A percentile compares a stretch with the other conserved stretches of the same genome.
Evolutionary conservation across 2,888 invertebrate genomes (phyloP).

Genomic region (Xylocampa areola): DNA sequence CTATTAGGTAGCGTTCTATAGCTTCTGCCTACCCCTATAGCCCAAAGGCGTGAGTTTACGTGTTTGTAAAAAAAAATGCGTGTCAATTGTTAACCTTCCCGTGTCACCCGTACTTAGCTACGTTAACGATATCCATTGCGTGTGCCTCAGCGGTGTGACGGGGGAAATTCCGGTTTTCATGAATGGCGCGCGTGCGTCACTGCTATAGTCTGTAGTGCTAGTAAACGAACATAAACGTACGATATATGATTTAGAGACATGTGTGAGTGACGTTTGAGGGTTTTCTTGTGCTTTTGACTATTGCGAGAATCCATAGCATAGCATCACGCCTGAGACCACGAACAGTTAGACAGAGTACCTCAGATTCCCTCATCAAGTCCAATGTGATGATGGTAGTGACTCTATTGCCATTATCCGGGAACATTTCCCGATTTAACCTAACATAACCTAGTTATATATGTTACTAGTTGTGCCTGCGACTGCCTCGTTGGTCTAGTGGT

Average conservation of each 20-base stretch:
- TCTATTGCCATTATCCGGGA: no score
- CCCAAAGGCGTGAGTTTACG: no score
- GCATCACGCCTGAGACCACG: no score
- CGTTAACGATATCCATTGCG: constrained; percentile 19
- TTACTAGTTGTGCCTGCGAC: no score
- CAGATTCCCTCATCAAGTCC: no score
- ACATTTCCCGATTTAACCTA: no score
- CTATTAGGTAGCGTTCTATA: no score
- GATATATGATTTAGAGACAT: constrained; percentile 28
- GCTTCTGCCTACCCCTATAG: no score
- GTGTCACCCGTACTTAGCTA: neutral
- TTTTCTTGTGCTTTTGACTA: constrained; percentile 16
- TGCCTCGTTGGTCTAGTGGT: no score
- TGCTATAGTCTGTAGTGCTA: neutral
- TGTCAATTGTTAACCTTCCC: neutral
- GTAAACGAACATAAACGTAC: constrained; percentile 30
- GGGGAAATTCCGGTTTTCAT: constrained; percentile 44
- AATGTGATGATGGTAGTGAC: no score
- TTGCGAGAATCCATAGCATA: constrained; percentile 24
- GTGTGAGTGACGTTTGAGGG: constrained; percentile 29
- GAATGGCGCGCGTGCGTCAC: constrained; percentile 62
- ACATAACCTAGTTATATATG: no score
- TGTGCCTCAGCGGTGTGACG: constrained; percentile 2
- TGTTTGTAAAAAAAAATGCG: neutral
- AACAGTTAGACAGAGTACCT: no score